These are phyloP conservation scores for Cydia fagiglandana DNA, from an alignment of 1,140 invertebrate species.

Conservation along the genomic window DNA sequence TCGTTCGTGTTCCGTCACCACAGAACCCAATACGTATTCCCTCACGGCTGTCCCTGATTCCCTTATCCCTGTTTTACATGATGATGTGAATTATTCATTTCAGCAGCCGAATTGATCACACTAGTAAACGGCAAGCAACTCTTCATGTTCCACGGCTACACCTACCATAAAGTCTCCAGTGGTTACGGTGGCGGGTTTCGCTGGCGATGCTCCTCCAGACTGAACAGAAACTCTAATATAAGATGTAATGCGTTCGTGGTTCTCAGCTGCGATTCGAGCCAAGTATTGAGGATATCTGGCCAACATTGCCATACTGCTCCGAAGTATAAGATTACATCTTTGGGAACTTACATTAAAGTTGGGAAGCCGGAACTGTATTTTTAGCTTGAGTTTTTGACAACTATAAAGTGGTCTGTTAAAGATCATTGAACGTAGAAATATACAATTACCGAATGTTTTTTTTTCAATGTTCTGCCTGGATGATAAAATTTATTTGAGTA, in stretches of 20 bases:
- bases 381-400: neutral
- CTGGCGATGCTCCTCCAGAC: neutral
- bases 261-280: constrained; percentile 39
- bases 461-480: too few relatives aligned
- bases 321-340: constrained; percentile 33
- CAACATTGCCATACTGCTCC: constrained; percentile 45
- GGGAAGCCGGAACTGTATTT: neutral
- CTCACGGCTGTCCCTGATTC: too few relatives aligned
- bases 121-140: constrained; percentile 20
- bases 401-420: too few relatives aligned
- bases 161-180: neutral
- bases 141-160: neutral
- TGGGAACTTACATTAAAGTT: neutral
- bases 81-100: constrained; percentile 8
- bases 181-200: neutral
- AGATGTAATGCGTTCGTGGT: constrained; percentile 47
- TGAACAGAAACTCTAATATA: neutral
- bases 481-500: too few relatives aligned
- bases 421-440: too few relatives aligned
- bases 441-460: too few relatives aligned
- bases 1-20: too few relatives aligned
- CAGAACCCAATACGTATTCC: too few relatives aligned
- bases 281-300: constrained; percentile 34
- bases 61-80: too few relatives aligned
- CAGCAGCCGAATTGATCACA: neutral